Percentiles rank a stretch among this genome's conserved stretches.
Evolutionary conservation across 2,113 vertebrate genomes (phyloP).

Genomic region (Oxyura jamaicensis): DNA sequence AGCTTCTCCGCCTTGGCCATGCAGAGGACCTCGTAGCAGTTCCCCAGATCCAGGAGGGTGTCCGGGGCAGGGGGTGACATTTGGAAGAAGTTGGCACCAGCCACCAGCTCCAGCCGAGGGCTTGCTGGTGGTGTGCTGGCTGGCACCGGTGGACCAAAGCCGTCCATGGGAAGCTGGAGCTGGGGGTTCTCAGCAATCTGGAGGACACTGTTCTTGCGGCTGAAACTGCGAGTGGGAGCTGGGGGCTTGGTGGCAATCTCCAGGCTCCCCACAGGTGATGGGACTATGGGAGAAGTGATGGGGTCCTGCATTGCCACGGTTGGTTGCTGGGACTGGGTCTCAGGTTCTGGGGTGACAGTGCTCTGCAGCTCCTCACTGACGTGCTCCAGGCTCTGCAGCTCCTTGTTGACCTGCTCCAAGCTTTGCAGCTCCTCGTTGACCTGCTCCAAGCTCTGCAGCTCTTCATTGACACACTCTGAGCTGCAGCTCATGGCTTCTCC

Average conservation of each 20-base stretch:
- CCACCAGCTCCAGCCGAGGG: constrained; percentile 42
- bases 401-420: rapidly evolving
- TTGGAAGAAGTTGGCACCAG: constrained; percentile 64
- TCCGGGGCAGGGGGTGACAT: constrained; percentile 43
- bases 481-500: rapidly evolving
- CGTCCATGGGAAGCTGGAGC: constrained; percentile 64
- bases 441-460: background rate
- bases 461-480: rapidly evolving
- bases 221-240: rapidly evolving
- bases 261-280: background rate
- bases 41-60: constrained; percentile 85
- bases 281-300: rapidly evolving
- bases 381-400: background rate
- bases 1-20: constrained; percentile 82
- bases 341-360: background rate
- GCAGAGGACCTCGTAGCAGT: constrained; percentile 84
- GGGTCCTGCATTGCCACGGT: rapidly evolving
- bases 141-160: background rate
- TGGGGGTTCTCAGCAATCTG: constrained; percentile 76
- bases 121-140: background rate
- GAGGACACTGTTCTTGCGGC: constrained; percentile 79
- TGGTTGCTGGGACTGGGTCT: rapidly evolving
- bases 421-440: background rate
- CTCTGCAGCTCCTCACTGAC: background rate
- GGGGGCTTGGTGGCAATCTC: background rate